These are phyloP conservation scores for Pogoniulus pusillus DNA, from an alignment of 2,797 vertebrate species.

Conservation along the genomic window DNA sequence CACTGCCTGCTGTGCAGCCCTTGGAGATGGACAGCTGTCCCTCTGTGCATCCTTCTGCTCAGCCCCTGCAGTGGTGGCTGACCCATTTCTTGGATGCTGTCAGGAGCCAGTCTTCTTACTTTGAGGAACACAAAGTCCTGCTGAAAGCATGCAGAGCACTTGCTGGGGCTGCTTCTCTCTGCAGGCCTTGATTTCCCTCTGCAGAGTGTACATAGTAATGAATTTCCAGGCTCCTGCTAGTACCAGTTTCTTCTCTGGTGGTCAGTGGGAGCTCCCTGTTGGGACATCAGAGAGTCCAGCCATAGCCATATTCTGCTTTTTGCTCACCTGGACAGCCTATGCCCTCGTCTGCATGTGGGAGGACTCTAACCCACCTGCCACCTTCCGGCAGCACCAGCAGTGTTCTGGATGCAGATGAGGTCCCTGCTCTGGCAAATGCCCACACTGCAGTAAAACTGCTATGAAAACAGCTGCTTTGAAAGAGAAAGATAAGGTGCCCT, in stretches of 20 bases:
- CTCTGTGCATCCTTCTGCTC: neutral
- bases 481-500: neutral
- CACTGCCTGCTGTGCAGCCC: accelerated
- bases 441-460: neutral
- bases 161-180: neutral
- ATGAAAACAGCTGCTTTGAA: neutral
- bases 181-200: neutral
- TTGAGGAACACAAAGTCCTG: neutral
- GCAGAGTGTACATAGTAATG: neutral
- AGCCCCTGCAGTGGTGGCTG: neutral
- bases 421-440: neutral
- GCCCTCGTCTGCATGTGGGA: accelerated
- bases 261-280: neutral
- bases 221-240: neutral
- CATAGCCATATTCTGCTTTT: neutral
- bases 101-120: neutral
- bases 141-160: neutral
- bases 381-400: neutral
- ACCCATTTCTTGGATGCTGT: neutral
- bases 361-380: neutral
- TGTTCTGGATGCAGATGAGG: accelerated
- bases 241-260: neutral
- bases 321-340: neutral
- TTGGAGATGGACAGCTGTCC: neutral
- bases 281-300: neutral